A percentile compares a stretch with the other conserved stretches of the same genome.
These are phyloP conservation scores for Mus spicilegus DNA, from an alignment of 2,113 vertebrate species.

Conservation along the genomic window DNA sequence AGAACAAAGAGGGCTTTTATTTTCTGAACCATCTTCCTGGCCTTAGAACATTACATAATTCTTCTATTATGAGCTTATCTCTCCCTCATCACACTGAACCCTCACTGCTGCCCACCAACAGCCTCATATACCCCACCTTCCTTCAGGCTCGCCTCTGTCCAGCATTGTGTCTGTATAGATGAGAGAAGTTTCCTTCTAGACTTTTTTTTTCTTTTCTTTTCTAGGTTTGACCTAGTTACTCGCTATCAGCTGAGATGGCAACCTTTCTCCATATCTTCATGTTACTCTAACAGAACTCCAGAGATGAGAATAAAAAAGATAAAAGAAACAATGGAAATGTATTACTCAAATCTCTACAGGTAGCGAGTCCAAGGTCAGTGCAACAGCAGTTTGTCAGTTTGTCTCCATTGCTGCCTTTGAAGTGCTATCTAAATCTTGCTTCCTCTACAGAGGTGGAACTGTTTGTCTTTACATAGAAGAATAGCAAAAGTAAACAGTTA, in stretches of 20 bases:
- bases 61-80: neutral
- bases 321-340: neutral
- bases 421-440: neutral
- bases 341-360: neutral
- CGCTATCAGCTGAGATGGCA: neutral
- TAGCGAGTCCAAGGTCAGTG: too few species aligned
- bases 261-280: too few species aligned
- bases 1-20: neutral
- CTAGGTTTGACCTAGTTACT: neutral
- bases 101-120: neutral
- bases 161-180: neutral
- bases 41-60: neutral
- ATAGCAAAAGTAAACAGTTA: neutral
- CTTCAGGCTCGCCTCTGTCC: neutral
- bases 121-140: rapidly evolving
- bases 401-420: neutral
- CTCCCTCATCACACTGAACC: neutral
- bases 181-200: neutral
- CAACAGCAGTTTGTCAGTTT: neutral
- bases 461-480: neutral
- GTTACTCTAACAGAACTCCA: neutral
- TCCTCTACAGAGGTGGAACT: rapidly evolving
- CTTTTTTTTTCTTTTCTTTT: neutral
- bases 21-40: too few species aligned
- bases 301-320: neutral